A percentile compares a stretch with the other conserved stretches of the same genome.
phyloP scores from a whole-genome alignment of 2,797 vertebrate species.

The Acrossocheilus wenchowensis region DNA sequence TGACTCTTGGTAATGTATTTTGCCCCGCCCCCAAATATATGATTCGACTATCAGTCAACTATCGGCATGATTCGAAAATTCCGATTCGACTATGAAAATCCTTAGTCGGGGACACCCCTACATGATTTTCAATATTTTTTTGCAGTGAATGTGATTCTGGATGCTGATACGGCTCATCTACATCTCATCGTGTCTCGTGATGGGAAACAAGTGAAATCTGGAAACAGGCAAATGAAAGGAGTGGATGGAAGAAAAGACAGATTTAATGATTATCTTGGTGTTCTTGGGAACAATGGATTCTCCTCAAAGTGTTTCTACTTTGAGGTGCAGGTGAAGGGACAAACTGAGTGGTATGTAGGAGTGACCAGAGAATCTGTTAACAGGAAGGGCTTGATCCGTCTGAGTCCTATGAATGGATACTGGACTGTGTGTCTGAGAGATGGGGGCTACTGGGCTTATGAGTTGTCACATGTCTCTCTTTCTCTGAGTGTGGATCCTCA shows the following conservation, averaged over 20 bases:
- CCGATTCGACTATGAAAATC: too few species aligned
- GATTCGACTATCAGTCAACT: too few species aligned
- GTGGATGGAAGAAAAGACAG: neutral
- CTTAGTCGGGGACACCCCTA: too few species aligned
- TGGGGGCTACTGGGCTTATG: neutral
- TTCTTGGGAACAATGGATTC: neutral
- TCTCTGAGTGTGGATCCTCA: conserved; percentile 23
- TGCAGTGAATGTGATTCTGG: too few species aligned
- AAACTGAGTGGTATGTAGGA: neutral
- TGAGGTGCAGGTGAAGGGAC: neutral
- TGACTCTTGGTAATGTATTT: too few species aligned
- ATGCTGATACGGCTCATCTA: too few species aligned
- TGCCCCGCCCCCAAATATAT: too few species aligned
- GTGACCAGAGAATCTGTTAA: conserved; percentile 16
- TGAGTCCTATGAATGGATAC: conserved; percentile 17
- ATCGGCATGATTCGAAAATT: too few species aligned
- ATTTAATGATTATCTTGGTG: neutral
- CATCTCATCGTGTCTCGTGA: too few species aligned
- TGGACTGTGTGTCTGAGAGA: conserved; percentile 35
- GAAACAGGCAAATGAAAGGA: neutral
- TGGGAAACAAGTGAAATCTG: neutral
- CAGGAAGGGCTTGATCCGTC: neutral
- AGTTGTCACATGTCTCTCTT: neutral
- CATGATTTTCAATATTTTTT: too few species aligned
- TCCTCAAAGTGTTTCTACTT: neutral